These are phyloP conservation scores for Platygyra sinensis DNA, from an alignment of 64 coral and sea anemone genomes.

Conservation along the genomic window DNA sequence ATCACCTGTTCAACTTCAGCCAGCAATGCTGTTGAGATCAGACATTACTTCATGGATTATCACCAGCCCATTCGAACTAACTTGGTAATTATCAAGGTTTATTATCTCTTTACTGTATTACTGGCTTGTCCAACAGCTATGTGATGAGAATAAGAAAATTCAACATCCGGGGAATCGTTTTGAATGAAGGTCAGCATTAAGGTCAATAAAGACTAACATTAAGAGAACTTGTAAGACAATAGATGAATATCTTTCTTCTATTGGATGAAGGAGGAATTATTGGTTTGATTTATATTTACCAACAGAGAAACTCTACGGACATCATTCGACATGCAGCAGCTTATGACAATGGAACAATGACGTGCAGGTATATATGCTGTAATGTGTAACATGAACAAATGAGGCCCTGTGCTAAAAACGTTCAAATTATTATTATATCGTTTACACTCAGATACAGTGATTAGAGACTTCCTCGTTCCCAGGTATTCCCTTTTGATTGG, in stretches of 20 bases:
- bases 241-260: too few relatives aligned
- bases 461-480: too few relatives aligned
- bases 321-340: background rate
- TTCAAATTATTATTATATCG: too few relatives aligned
- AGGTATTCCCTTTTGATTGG: too few relatives aligned
- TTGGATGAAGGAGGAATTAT: too few relatives aligned
- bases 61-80: slow-evolving; percentile 37
- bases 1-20: slow-evolving; percentile 55
- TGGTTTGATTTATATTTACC: background rate
- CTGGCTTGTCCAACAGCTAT: background rate
- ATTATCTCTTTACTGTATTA: background rate
- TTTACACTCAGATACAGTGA: too few relatives aligned
- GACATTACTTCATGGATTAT: slow-evolving; percentile 43
- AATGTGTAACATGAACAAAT: background rate
- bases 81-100: slow-evolving; percentile 26
- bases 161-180: too few relatives aligned
- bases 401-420: too few relatives aligned
- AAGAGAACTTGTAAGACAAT: too few relatives aligned
- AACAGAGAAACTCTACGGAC: slow-evolving; percentile 7
- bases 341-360: slow-evolving; percentile 33
- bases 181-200: too few relatives aligned
- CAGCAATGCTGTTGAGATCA: slow-evolving; percentile 35
- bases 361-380: slow-evolving; percentile 36
- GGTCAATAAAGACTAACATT: too few relatives aligned
- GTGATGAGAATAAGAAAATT: too few relatives aligned